A percentile compares a stretch with the other conserved stretches of the same genome.
phyloP scores from a whole-genome alignment of 1,140 invertebrate genomes.

The Atta texana region DNA sequence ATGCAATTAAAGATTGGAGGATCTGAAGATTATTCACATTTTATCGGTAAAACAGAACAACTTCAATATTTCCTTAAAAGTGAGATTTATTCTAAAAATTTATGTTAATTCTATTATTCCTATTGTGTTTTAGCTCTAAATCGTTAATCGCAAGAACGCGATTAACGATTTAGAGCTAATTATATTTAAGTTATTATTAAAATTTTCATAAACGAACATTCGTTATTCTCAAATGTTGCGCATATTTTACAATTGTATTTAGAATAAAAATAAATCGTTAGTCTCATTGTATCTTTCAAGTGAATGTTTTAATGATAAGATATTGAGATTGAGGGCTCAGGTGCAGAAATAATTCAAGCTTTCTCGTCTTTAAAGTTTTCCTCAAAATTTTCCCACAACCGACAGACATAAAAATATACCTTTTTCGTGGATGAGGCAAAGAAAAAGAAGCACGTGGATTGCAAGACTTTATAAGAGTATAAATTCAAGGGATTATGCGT shows the following conservation, averaged over 20 bases:
- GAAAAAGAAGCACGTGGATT: background rate
- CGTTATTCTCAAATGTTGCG: background rate
- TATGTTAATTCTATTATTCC: no score
- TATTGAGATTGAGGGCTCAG: background rate
- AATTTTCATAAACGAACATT: conserved; percentile 6
- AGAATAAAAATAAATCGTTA: background rate
- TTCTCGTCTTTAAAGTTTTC: conserved; percentile 22
- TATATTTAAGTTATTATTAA: background rate
- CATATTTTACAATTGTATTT: background rate
- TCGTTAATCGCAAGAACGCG: no score
- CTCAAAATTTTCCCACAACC: background rate
- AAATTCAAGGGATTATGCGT: conserved; percentile 75
- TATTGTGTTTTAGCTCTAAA: no score
- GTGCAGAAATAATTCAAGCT: background rate
- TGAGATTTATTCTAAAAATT: no score
- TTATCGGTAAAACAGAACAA: no score
- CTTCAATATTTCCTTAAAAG: no score
- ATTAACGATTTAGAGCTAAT: background rate
- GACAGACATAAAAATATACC: conserved; percentile 44
- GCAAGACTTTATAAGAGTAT: conserved; percentile 75
- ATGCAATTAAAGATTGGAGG: no score
- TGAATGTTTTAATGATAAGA: background rate
- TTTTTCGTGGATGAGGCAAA: background rate
- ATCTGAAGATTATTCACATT: no score
- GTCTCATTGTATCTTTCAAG: background rate